phyloP scores from a whole-genome alignment of 2,113 vertebrate species.

The Anarrhichthys ocellatus region DNA sequence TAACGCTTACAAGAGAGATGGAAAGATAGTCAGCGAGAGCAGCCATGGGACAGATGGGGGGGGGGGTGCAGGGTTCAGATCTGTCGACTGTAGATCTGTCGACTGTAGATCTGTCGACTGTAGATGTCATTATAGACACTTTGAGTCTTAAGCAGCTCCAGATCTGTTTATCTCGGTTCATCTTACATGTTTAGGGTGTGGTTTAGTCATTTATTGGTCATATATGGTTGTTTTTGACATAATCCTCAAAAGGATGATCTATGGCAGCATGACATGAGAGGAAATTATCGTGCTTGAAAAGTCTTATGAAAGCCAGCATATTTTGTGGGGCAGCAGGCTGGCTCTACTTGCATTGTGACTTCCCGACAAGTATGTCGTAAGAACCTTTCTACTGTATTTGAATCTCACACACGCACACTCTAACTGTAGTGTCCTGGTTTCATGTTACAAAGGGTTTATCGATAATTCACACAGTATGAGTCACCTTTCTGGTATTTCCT shows the following conservation, averaged over 20 bases:
- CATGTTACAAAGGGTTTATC: conserved; percentile 47
- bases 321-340: neutral
- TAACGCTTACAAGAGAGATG: conserved; percentile 10
- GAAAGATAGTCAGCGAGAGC: conserved; percentile 11
- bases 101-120: conserved; percentile 14
- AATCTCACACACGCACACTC: neutral
- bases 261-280: neutral
- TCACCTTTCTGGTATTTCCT: conserved; percentile 60
- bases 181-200: conserved; percentile 3
- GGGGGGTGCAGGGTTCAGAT: conserved; percentile 35
- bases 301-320: neutral
- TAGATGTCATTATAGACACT: conserved; percentile 41
- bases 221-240: neutral
- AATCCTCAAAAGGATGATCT: neutral
- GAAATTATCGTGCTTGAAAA: neutral
- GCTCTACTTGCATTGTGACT: neutral
- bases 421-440: conserved; percentile 17
- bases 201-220: neutral
- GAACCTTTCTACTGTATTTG: neutral
- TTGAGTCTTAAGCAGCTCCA: neutral
- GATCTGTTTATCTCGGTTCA: conserved; percentile 23
- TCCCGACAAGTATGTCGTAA: neutral
- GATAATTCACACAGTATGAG: conserved; percentile 44
- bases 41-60: conserved; percentile 39
- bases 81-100: conserved; percentile 25